Percentiles rank a stretch among this genome's conserved stretches.
Evolutionary conservation across 2,113 vertebrate genomes (phyloP).

Genomic region (Barnardius zonarius): DNA sequence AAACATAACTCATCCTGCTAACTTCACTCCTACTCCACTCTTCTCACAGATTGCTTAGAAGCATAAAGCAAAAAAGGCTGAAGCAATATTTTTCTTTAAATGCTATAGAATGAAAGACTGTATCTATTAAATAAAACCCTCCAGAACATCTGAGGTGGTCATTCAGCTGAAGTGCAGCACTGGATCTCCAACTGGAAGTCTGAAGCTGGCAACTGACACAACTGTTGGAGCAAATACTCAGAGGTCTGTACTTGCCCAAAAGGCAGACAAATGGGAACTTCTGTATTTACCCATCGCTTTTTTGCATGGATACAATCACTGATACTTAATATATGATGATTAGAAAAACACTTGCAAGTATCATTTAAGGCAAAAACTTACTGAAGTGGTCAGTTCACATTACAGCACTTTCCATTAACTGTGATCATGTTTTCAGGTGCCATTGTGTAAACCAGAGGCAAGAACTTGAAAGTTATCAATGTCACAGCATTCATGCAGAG

Average conservation of each 20-base stretch:
- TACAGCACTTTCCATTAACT: background rate
- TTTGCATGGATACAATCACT: background rate
- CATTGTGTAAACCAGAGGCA: background rate
- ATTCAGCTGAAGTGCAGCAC: background rate
- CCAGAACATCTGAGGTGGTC: background rate
- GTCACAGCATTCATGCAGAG: background rate
- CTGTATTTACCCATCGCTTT: background rate
- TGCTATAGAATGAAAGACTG: background rate
- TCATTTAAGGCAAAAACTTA: background rate
- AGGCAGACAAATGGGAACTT: background rate
- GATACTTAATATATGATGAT: accelerated
- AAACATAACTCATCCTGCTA: background rate
- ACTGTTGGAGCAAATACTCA: background rate
- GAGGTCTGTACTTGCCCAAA: background rate
- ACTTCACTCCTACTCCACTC: background rate
- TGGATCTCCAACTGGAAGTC: background rate
- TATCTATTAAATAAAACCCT: background rate
- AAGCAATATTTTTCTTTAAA: background rate
- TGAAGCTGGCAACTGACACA: background rate
- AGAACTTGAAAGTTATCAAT: background rate
- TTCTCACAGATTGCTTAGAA: background rate
- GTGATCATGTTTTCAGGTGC: background rate
- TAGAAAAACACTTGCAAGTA: background rate
- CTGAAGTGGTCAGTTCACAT: background rate
- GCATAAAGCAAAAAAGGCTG: background rate